Evolutionary conservation across 2,888 invertebrate genomes (phyloP).

Genomic region (Metallyticus violacea): DNA sequence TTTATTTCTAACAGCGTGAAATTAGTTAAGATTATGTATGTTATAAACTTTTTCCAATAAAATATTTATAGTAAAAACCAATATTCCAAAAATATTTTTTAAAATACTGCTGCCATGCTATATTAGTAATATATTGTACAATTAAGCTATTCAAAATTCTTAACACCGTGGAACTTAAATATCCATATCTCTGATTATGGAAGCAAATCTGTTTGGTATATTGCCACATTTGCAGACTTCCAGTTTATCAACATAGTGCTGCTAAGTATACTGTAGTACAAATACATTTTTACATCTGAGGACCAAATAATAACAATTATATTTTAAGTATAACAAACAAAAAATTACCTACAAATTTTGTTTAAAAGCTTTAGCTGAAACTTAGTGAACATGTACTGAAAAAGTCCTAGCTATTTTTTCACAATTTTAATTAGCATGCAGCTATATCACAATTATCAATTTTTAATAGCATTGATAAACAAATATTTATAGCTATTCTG

Average conservation of each 20-base stretch:
- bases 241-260: too few relatives aligned
- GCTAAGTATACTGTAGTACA: neutral
- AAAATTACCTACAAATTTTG: neutral
- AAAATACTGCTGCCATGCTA: neutral
- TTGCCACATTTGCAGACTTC: too few relatives aligned
- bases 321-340: neutral
- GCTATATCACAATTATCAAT: neutral
- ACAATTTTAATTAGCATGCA: neutral
- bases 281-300: neutral
- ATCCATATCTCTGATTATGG: neutral
- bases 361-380: neutral
- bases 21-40: neutral
- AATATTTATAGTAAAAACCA: neutral
- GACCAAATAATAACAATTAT: neutral
- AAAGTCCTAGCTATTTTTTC: neutral
- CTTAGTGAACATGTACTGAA: neutral
- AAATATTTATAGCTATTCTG: neutral
- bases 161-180: neutral
- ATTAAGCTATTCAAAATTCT: too few relatives aligned
- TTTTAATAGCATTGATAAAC: neutral
- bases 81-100: neutral
- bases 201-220: neutral
- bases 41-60: neutral
- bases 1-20: neutral
- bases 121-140: neutral